Evolutionary conservation across 2,888 invertebrate genomes (phyloP), one percentile per base, ranked within the genome.

Genomic region (Xestia xanthographa): DNA sequence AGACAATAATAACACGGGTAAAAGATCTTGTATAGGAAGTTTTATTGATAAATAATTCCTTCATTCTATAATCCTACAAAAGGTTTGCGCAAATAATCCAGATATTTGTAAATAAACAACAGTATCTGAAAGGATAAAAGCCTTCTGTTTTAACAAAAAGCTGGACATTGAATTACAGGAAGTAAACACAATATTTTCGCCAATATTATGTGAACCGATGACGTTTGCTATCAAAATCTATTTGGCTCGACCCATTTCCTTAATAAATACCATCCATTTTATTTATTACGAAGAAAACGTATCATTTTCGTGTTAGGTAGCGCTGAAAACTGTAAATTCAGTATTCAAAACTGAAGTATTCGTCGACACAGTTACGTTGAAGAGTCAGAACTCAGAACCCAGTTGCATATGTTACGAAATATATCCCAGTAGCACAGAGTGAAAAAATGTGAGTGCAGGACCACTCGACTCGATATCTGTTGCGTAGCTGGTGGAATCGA

Each of bases 401-500:
- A 58, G 69, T 62, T 71, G 48, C 66, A 50, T 66, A 63, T n/a
- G 38, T 80, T 80, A 66, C 48, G 38, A 78, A 83, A 82, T 79
- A 83, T 71, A 63, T 79, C 66, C 75, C 29, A 45, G 69, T 56
- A 48, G 34, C 68, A 69, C 34, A 71, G 67, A 77, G 70, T 77
- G 66, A 76, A 77, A 79, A 84, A 82, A 56, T 56, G 53, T 68
- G 85, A 87, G 90, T 91, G 91, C 90, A 91, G 88, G 86, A 90
- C 88, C 86, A 75, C 84, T 88, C 85, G 79, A 80, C 86, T 87
- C 86, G 78, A 87, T 91, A 90, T 92, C 91, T 91, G 89, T 91
- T 90, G 93, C 91, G 92, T 91, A 89, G 90, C 88, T 79, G 80
- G 74, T 85, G 87, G 87, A 88, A 94, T 94, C 94, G 94, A 94